Evolutionary conservation across 2,888 invertebrate species (phyloP).

Genomic region (Venustoraphidia nigricollis): DNA sequence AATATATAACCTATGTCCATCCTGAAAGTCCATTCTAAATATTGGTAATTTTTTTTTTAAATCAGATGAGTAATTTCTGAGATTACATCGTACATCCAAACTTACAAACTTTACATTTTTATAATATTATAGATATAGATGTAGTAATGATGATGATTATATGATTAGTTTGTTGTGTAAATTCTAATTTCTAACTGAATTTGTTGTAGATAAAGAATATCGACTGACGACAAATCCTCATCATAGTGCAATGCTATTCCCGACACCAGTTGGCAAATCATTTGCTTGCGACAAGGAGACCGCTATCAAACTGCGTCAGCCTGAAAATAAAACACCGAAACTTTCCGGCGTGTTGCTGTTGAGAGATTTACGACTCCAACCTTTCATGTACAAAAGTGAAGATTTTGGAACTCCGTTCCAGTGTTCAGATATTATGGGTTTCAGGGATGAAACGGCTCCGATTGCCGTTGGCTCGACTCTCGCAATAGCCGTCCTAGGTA

Average conservation of each 20-base stretch:
- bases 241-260: conserved; percentile 49
- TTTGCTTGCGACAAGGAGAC: conserved; percentile 61
- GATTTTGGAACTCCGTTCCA: conserved; percentile 52
- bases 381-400: conserved; percentile 75
- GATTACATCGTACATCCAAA: no score
- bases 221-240: conserved; percentile 38
- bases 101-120: no score
- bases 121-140: no score
- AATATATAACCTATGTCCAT: no score
- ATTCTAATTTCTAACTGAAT: background rate
- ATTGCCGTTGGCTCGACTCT: conserved; percentile 70
- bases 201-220: conserved; percentile 22
- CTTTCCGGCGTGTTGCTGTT: conserved; percentile 40
- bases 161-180: background rate
- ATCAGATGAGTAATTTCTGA: no score
- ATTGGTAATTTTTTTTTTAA: no score
- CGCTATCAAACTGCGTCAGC: conserved; percentile 39
- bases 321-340: conserved; percentile 15
- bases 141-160: no score
- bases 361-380: conserved; percentile 61
- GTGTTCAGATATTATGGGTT: conserved; percentile 38
- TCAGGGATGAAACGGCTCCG: conserved; percentile 71
- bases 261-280: conserved; percentile 77
- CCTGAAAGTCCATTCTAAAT: no score
- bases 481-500: conserved; percentile 65